Evolutionary conservation across 1,140 invertebrate species (phyloP), one percentile per base, ranked within the genome.

Genomic region (Globodera rostochiensis): DNA sequence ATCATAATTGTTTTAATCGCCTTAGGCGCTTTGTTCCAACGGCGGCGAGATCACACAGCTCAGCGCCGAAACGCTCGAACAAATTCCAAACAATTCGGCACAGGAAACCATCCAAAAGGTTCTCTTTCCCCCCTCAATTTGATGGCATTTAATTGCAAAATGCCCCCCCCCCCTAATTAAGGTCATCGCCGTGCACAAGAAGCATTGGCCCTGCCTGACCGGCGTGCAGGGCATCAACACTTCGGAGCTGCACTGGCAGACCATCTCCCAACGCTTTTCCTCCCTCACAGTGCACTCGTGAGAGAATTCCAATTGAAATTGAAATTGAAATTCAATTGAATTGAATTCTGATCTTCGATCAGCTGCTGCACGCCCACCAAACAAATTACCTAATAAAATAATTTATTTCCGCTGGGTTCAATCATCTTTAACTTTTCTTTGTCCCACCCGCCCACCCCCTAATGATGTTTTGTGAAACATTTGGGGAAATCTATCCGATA

Each of bases 121-220:
- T 0, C 36, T 3, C n/a, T n/a, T n/a, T n/a, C n/a, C n/a, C n/a
- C 36, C 36, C 36, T 36, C 4, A 50, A 13, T 19, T 57, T 69
- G 0, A 15, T n/a, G 15, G 60, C 49, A 77, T 36, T 60, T 25
- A 3, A 15, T 25, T 2, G 5, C 25, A 25, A 25, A 25, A 25
- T 25, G 8, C 67, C 67, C n/a, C 36, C 36, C 25, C 36, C 36
- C 19, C n/a, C 69, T 7, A n/a, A 9, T 47, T 25, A 69, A 89
- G 78, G 88, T 89, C 8, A 87, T 89, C 47, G 88, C 88, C 21
- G 85, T 90, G 67, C 88, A 89, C 73, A 89, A 89, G 76, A 88
- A 87, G 53, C 82, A 86, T 53, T 89, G 88, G 88, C 87, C 88
- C 11, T 80, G 80, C 45, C 80, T 89, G 47, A 88, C 88, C 13